Base-by-base conservation (phyloP, 2,888 invertebrate genomes). In the Brachycybe producta region DNA sequence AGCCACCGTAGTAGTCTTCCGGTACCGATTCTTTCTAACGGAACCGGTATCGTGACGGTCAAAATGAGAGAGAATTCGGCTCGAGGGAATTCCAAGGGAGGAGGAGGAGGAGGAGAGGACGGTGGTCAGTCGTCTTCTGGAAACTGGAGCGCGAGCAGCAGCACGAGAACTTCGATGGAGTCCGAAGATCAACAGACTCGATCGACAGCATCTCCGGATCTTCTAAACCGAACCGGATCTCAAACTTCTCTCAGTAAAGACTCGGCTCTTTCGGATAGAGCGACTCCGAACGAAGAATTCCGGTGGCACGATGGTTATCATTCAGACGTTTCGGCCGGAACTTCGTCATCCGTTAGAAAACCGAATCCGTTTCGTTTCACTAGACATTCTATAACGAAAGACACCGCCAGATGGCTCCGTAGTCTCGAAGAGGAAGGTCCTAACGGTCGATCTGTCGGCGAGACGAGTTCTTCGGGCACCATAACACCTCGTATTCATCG, bases 141-240 rank as follows among this genome's bases (percentile, higher is more conserved):
- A 34, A 91, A 92, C 68, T 92, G 92, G 92, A 87, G 87, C 58
- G 90, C 86, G 1, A 90, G 88, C 63, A 87, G 87, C 0, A 83
- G 52, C 73, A 82, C 55, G 40, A 57, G 68, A 11, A 65, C 67
- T 39, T 68, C 68, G 5, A 53, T 43, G 82, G 88, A 67, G 52
- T 67, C 65, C 1, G 65, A 65, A 34, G 72, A 81, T 56, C 77
- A 81, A 57, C 61, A 65, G 39, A 65, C 67, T 7, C 67, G 39
- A 5, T 17, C 39, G 7, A 42, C 42, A 15, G 15, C n/a, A 15
- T 44, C 50, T 13, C 40, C 44, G 2, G 52, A 43, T n/a, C 24
- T 44, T 15, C 39, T 50, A 3, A 27, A n/a, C 4, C 24, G 53
- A 11, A 53, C 50, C 5, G 43, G 58, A 5, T 67, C 67, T 8